Evolutionary conservation across 2,113 vertebrate species (phyloP).

Genomic region (Gallinago paraguaiae): DNA sequence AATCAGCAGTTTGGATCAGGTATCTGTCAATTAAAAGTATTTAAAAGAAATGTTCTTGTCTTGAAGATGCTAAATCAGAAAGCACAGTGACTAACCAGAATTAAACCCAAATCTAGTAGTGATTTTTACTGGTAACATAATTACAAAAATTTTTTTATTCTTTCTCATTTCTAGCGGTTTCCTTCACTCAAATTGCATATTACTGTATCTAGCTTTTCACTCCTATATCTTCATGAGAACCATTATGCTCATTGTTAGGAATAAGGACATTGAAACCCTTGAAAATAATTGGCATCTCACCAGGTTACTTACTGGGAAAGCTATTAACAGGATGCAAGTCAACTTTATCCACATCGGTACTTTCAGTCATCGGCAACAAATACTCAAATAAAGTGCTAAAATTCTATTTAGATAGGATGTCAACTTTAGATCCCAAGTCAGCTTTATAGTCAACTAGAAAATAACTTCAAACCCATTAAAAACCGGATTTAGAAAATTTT

Average conservation of each 20-base stretch:
- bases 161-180: not conserved
- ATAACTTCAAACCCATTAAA: not conserved
- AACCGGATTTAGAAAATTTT: not conserved
- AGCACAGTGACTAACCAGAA: not conserved
- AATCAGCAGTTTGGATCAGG: not conserved
- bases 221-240: not conserved
- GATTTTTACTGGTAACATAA: not conserved
- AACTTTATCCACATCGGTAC: not conserved
- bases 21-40: not conserved
- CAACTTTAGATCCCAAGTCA: not conserved
- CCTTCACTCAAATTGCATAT: not conserved
- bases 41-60: not conserved
- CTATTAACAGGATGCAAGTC: not conserved
- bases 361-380: not conserved
- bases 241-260: not conserved
- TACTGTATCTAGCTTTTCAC: not conserved
- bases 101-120: not conserved
- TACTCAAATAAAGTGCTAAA: not conserved
- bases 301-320: not conserved
- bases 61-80: not conserved
- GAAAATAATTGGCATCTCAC: not conserved
- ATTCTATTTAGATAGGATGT: not conserved
- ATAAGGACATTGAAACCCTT: not conserved
- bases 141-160: not conserved
- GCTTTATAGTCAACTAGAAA: not conserved